These are phyloP conservation scores for Bubalus kerabau DNA, from an alignment of 2,113 vertebrate genomes.

Conservation along the genomic window DNA sequence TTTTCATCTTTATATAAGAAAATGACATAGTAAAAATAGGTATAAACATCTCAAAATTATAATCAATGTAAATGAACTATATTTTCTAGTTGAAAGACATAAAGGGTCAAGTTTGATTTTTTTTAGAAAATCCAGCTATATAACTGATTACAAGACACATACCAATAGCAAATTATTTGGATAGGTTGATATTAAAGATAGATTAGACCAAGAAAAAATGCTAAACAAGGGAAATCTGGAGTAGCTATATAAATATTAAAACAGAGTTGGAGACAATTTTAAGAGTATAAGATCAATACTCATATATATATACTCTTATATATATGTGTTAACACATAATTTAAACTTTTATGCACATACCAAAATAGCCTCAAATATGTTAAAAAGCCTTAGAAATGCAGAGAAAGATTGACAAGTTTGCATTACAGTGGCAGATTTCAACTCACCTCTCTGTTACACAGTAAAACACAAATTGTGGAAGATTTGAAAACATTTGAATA, in stretches of 20 bases:
- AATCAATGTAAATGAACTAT: background rate
- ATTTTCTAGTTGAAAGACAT: background rate
- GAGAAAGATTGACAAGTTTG: background rate
- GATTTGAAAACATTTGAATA: background rate
- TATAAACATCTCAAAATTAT: background rate
- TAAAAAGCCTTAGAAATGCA: background rate
- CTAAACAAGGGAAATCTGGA: background rate
- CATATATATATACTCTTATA: no score
- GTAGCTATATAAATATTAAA: background rate
- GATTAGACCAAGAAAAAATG: background rate
- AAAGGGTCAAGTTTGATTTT: background rate
- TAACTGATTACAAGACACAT: background rate
- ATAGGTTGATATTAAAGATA: background rate
- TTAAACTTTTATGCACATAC: background rate
- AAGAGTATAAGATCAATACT: background rate
- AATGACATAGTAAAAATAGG: background rate
- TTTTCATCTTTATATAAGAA: background rate
- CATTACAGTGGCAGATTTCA: background rate
- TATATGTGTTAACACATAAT: background rate
- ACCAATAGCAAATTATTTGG: background rate
- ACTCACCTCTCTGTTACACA: background rate
- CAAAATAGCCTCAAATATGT: background rate
- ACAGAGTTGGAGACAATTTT: background rate
- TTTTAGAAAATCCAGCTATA: background rate
- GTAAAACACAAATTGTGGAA: background rate